These are phyloP conservation scores for Macrotrachela quadricornifera DNA, from an alignment of 1,140 invertebrate genomes.

Conservation along the genomic window DNA sequence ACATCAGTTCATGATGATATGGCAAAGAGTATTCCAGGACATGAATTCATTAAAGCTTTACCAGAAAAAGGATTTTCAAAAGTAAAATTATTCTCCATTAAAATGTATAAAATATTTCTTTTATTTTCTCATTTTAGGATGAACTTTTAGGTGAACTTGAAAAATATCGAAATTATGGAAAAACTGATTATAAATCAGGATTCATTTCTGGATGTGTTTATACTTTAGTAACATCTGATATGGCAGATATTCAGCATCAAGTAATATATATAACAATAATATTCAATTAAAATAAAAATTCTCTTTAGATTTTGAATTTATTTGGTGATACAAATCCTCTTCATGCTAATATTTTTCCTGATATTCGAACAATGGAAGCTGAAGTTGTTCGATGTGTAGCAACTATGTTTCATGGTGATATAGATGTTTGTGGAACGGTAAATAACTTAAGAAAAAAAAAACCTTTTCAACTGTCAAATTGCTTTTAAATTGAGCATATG, in stretches of 20 bases:
- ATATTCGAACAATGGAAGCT: conserved; percentile 91
- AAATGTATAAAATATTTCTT: too few species aligned
- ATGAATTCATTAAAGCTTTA: too few species aligned
- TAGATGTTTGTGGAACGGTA: conserved; percentile 57
- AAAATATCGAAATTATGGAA: background rate
- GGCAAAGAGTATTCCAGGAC: too few species aligned
- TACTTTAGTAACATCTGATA: background rate
- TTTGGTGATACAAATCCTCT: conserved; percentile 88
- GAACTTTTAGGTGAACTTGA: background rate
- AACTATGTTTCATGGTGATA: conserved; percentile 63
- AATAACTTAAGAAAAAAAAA: too few species aligned
- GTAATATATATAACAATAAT: too few species aligned
- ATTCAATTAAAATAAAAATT: too few species aligned
- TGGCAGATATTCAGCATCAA: background rate
- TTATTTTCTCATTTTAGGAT: too few species aligned
- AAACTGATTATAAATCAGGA: background rate
- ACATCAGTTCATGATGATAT: too few species aligned
- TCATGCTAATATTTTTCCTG: conserved; percentile 87
- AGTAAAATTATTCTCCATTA: too few species aligned
- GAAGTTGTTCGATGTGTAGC: conserved; percentile 74
- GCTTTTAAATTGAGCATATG: too few species aligned
- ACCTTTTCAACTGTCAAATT: too few species aligned
- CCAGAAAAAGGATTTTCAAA: too few species aligned
- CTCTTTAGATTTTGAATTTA: conserved; percentile 46
- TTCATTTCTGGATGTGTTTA: conserved; percentile 6